Base-by-base conservation (phyloP, 2,113 vertebrate species). In the Hiodon alosoides region DNA sequence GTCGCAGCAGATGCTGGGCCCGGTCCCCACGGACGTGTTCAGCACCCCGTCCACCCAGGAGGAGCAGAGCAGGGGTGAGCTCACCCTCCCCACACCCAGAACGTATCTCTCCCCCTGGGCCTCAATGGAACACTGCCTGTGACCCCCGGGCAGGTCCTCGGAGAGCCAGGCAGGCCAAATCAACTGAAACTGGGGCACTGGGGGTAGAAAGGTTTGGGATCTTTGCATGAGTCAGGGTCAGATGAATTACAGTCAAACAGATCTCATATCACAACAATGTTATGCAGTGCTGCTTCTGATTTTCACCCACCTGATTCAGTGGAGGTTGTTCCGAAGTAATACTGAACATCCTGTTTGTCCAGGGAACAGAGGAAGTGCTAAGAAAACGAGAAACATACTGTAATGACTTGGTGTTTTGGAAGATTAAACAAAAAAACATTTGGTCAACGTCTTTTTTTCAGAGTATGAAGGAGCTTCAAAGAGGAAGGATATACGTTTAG, bases 281-380 rank as follows among this genome's bases (percentile, higher is more conserved):
- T 3, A 17, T 68, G 7, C 53, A 10, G 16, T 55, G 31, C 11
- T 71, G 61, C 53, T 47, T 69, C 2, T 14, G 60, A 66, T 66
- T 64, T 77, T 46, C 62, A 51, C 68, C 74, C 86, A 91, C 90
- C 90, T 79, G 83, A 80, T 10, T 59, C 55, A 3, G 79, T 69
- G 61, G 85, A 76, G 64, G 79, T 73, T 4, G 78, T 82, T 72
- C 69, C 79, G 78, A 81, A 68, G 78, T 84, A 77, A 59, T 77
- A 79, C 64, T 78, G 14, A 4, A 69, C 50, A 7, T 85, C 79
- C 71, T 57, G 76, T 73, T 75, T 77, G 69, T 60, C 70, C 77
- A 75, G 48, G 51, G 80, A 85, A 54, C 83, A 79, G 59, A 81
- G 78, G 77, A 80, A 80, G 60, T 57, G 73, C 86, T 89, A 76